Base-by-base conservation (phyloP, 2,113 vertebrate genomes). In the Anguilla japonica region DNA sequence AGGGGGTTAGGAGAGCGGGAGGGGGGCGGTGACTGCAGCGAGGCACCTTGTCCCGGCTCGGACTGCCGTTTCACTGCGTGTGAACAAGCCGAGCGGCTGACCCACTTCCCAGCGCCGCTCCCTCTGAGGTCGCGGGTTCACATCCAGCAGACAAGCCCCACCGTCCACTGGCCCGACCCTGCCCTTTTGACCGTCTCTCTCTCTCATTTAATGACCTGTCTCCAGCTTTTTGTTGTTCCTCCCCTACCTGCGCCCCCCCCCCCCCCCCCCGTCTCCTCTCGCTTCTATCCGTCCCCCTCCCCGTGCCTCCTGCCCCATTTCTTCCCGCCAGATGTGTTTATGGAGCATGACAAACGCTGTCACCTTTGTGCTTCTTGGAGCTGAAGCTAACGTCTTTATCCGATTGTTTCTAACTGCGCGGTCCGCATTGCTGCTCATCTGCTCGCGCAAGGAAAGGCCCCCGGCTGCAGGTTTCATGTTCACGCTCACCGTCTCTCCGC, bases 341-440 rank as follows among this genome's bases (percentile, higher is more conserved):
- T 87, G 83, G 86, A 90, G 92, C 91, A 87, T 91, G 84, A 92
- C 90, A 92, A 91, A 92, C 89, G 86, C 86, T 86, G 84, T 90
- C 91, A 92, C 89, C 87, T 91, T 88, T 71, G 83, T 86, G 90
- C 88, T 90, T 79, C 91, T 91, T 89, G 89, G 86, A 88, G 90
- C 89, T 88, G 87, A 79, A 84, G 82, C 89, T 90, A 85, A 88
- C 88, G 87, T 91, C 88, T 75, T 91, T 91, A 92, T 92, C 88
- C 57, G 90, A 92, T 92, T 91, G 91, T 87, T 90, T 83, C 86
- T 84, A 78, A 79, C 82, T 63, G 56, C 46, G 53, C 29, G 67
- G 82, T 79, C 41, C 81, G 85, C 80, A 78, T 79, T 15, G 81
- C 41, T 87, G 84, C 78, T 89, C 85, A 85, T 41, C 87, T 87